A percentile compares a stretch with the other conserved stretches of the same genome.
These are phyloP conservation scores for Anguilla japonica DNA, from an alignment of 2,113 vertebrate genomes.

Conservation along the genomic window DNA sequence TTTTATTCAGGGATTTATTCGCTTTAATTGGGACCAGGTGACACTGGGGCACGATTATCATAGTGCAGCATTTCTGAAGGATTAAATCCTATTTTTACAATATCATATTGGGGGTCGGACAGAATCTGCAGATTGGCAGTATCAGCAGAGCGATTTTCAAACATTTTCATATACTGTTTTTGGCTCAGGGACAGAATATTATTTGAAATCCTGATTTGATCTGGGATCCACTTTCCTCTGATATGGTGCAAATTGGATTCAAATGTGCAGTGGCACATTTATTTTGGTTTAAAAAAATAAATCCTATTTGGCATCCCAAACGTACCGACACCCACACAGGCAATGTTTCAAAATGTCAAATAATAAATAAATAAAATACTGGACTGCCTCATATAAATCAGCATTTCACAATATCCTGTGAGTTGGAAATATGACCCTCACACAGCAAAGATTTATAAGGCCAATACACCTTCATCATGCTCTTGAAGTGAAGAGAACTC, in stretches of 20 bases:
- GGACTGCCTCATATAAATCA: constrained; percentile 4
- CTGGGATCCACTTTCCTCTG: background rate
- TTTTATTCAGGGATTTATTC: too few species aligned
- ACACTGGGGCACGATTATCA: background rate
- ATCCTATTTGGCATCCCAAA: background rate
- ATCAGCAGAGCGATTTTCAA: background rate
- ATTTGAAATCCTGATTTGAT: constrained; percentile 2
- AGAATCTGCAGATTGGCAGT: background rate
- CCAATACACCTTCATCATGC: constrained; percentile 9
- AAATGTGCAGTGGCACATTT: background rate
- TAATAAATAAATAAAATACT: background rate
- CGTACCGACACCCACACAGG: background rate
- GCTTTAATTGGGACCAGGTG: background rate
- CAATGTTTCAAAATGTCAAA: constrained; percentile 7
- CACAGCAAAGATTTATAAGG: background rate
- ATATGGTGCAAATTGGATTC: background rate
- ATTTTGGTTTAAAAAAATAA: background rate
- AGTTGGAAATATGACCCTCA: background rate
- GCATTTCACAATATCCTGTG: background rate
- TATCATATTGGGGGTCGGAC: background rate
- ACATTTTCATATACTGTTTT: background rate
- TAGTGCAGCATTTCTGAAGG: background rate
- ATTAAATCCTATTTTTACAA: background rate
- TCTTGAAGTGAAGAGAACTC: background rate
- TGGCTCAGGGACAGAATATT: background rate